Evolutionary conservation across 2,797 vertebrate genomes (phyloP).

Genomic region (Ctenochaetus hawaiiensis): DNA sequence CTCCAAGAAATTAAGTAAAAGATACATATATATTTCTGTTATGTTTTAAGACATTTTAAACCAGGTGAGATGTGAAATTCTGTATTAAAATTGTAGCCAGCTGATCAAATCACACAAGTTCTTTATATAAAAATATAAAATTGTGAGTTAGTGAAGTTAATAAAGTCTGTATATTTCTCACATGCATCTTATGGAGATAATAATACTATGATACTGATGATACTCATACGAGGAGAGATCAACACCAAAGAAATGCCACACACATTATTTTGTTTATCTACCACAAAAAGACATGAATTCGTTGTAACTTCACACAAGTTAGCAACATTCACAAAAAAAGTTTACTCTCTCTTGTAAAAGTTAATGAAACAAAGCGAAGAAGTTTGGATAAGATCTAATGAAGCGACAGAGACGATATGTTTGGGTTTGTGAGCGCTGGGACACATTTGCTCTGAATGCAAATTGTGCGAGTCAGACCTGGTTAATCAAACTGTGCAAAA

Average conservation of each 20-base stretch:
- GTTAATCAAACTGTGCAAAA: conserved; percentile 36
- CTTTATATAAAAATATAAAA: too few relatives aligned
- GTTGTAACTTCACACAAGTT: conserved; percentile 13
- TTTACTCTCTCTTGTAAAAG: neutral
- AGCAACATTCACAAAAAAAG: conserved; percentile 23
- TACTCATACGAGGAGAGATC: neutral
- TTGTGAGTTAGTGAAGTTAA: conserved; percentile 34
- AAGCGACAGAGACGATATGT: neutral
- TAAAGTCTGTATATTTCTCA: neutral
- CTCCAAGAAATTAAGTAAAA: neutral
- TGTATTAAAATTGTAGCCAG: too few relatives aligned
- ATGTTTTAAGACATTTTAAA: neutral
- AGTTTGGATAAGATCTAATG: neutral
- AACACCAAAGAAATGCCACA: neutral
- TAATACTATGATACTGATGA: too few relatives aligned
- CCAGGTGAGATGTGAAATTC: neutral
- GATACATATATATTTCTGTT: neutral
- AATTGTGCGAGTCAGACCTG: conserved; percentile 11
- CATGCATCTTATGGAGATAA: conserved; percentile 14
- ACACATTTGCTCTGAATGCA: conserved; percentile 8
- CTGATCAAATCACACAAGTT: too few relatives aligned
- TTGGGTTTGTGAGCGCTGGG: conserved; percentile 7
- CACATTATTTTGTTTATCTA: neutral
- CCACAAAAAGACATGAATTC: conserved; percentile 12
- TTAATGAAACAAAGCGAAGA: neutral